Percentiles rank a stretch among this genome's conserved stretches.
Evolutionary conservation across 1,140 invertebrate species (phyloP).

Genomic region (Aphaenogaster rudis): DNA sequence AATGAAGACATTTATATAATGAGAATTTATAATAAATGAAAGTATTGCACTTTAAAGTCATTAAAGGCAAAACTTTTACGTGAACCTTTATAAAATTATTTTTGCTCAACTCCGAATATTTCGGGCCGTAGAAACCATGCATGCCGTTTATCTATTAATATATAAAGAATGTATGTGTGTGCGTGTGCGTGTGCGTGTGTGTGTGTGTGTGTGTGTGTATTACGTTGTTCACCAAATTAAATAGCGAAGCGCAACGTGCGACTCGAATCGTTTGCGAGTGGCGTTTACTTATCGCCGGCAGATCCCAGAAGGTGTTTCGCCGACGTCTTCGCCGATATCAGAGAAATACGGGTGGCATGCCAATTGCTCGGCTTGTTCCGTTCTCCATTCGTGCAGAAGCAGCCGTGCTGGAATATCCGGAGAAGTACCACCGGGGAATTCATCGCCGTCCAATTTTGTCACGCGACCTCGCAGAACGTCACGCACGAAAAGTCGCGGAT

Average conservation of each 20-base stretch:
- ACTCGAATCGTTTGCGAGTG: constrained; percentile 13
- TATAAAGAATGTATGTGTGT: neutral
- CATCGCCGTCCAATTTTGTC: constrained; percentile 63
- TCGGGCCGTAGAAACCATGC: neutral
- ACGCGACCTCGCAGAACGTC: constrained; percentile 45
- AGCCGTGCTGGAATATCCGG: constrained; percentile 34
- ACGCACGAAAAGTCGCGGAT: constrained; percentile 60
- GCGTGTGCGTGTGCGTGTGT: neutral
- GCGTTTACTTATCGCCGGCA: constrained; percentile 28
- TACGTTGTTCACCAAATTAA: neutral
- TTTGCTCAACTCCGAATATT: neutral
- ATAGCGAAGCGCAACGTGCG: constrained; percentile 1
- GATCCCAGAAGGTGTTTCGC: constrained; percentile 48
- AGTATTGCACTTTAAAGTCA: no score
- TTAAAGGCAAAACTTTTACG: no score
- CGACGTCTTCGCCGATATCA: constrained; percentile 49
- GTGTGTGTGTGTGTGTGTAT: neutral
- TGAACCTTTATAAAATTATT: neutral
- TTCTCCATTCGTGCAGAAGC: constrained; percentile 46
- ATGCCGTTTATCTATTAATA: neutral
- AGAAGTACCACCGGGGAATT: constrained; percentile 46
- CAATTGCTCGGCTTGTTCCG: constrained; percentile 54
- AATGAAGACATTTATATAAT: no score
- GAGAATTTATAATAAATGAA: no score
- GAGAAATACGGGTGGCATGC: constrained; percentile 39